A percentile compares a stretch with the other conserved stretches of the same genome.
phyloP scores from a whole-genome alignment of 2,888 invertebrate species.

The Cephus pygmeus region DNA sequence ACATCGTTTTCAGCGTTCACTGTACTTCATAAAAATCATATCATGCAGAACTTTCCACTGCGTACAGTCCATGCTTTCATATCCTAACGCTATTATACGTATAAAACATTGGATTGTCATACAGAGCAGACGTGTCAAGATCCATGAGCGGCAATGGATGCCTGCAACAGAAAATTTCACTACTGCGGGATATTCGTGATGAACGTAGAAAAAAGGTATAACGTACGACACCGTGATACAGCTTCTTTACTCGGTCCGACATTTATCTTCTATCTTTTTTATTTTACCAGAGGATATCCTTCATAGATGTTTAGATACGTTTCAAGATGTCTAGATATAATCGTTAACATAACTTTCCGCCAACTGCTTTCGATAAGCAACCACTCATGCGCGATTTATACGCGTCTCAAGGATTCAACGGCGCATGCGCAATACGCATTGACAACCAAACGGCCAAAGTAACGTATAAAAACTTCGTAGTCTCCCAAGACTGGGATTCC shows the following conservation, averaged over 20 bases:
- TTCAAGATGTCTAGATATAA: not conserved
- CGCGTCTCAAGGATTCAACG: not conserved
- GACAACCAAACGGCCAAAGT: not conserved
- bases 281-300: not conserved
- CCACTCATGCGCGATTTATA: not conserved
- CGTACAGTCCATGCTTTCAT: not conserved
- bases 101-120: not conserved
- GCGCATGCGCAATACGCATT: not conserved
- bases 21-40: not conserved
- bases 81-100: not conserved
- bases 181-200: conserved; percentile 4
- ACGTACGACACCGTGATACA: not conserved
- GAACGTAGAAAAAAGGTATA: not conserved
- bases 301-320: not conserved
- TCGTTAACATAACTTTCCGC: not conserved
- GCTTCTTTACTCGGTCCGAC: not conserved
- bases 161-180: conserved; percentile 30
- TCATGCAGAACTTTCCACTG: not conserved
- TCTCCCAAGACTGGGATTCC: not conserved
- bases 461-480: not conserved
- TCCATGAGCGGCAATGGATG: conserved; percentile 25
- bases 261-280: not conserved
- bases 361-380: not conserved
- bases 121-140: not conserved
- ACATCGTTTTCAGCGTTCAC: not conserved